Evolutionary conservation across 1,140 invertebrate species (phyloP), one percentile per base, ranked within the genome.

Genomic region (Muscidifurax raptorellus): DNA sequence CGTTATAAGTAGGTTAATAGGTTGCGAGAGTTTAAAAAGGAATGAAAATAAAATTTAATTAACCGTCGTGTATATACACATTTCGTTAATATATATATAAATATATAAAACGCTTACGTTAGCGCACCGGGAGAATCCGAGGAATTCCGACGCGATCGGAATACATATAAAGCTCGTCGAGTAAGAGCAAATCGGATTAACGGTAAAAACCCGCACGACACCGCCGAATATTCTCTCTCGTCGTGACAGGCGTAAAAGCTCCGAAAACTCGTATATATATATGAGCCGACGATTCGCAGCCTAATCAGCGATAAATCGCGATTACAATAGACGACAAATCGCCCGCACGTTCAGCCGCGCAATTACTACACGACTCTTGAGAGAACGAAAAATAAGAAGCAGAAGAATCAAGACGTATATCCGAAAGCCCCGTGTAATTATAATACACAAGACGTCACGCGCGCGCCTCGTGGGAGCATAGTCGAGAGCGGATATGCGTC

Each of bases 151-250:
- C 18, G 52, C 52, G 52, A n/a, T 59, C 47, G 47, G 15, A 18
- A n/a, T n/a, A n/a, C 18, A 6, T 18, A 18, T n/a, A 18, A n/a
- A 59, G 22, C 52, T 52, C 40, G n/a, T 44, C 44, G 12, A 13
- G 44, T 18, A 59, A 59, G 71, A 40, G 32, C 22, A 59, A 40
- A 66, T 32, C 59, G 77, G 77, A 79, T 67, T 59, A 59, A 59
- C 52, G 52, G 52, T 59, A n/a, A 59, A 59, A 59, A 59, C 18
- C 52, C 13, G 52, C 76, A 6, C 0, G 52, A 66, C 12, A 52
- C 2, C 25, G 52, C 47, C 28, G 59, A 64, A 28, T 32, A 32
- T 52, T 47, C 52, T 66, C 52, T 52, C 79, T 2, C 25, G 67
- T 2, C 25, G 67, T 2, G 28, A 28, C 28, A 12, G 67, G 25